Evolutionary conservation across 2,797 vertebrate species (phyloP).

Genomic region (Peromyscus melanophrys): DNA sequence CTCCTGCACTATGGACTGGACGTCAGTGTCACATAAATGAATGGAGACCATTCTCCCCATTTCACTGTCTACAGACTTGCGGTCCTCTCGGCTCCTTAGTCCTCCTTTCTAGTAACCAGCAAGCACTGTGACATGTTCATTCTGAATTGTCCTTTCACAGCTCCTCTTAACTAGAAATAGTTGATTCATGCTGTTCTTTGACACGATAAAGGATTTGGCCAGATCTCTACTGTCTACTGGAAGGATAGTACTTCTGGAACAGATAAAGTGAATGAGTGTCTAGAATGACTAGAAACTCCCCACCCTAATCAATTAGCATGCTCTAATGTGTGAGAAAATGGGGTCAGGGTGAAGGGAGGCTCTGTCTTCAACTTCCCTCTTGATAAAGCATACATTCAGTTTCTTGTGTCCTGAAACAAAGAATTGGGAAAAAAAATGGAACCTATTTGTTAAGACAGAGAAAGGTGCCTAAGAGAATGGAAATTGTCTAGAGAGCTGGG

Average conservation of each 20-base stretch:
- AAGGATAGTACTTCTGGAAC: neutral
- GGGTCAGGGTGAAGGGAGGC: neutral
- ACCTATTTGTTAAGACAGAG: neutral
- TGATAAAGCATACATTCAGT: neutral
- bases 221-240: neutral
- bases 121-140: neutral
- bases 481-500: neutral
- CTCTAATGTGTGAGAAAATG: neutral
- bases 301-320: neutral
- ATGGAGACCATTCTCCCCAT: neutral
- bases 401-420: neutral
- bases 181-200: neutral
- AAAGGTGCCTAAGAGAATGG: neutral
- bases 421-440: neutral
- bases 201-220: neutral
- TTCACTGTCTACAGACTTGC: neutral
- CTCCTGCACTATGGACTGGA: neutral
- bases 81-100: neutral
- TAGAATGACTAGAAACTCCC: neutral
- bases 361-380: neutral
- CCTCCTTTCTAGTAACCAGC: neutral
- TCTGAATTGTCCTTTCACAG: neutral
- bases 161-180: neutral
- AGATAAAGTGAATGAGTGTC: neutral
- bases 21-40: neutral